phyloP scores from a whole-genome alignment of 2,888 invertebrate species.

The Nudaria mundana region DNA sequence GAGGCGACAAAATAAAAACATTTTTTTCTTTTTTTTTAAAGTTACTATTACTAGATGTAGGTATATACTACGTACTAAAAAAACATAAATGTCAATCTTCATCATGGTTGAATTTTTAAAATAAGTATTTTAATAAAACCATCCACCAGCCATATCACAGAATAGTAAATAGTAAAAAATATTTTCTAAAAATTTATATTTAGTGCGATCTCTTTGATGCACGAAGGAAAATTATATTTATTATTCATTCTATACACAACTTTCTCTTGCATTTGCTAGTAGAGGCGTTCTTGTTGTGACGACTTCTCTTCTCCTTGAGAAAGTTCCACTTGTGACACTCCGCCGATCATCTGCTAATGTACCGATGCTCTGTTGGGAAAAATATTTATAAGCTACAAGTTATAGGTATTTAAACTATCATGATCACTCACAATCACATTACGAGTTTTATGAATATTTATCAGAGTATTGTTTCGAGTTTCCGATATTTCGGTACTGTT shows the following conservation, averaged over 20 bases:
- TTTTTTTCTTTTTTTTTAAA: no score
- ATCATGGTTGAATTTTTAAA: no score
- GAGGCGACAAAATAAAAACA: no score
- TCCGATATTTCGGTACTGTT: no score
- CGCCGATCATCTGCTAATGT: slow-evolving; percentile 66
- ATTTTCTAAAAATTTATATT: slow-evolving; percentile 23
- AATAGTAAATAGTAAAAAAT: slow-evolving; percentile 30
- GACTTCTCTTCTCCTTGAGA: slow-evolving; percentile 81
- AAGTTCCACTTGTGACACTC: slow-evolving; percentile 68
- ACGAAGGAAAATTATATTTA: slow-evolving; percentile 18
- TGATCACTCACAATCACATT: background rate
- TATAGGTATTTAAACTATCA: background rate
- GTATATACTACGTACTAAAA: no score
- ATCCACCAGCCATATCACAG: slow-evolving; percentile 19
- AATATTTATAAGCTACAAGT: background rate
- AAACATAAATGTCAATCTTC: no score
- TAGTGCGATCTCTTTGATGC: slow-evolving; percentile 32
- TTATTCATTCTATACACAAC: slow-evolving; percentile 80
- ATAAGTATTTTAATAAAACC: slow-evolving; percentile 4
- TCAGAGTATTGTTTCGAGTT: no score
- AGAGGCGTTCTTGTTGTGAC: slow-evolving; percentile 87
- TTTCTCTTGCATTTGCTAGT: slow-evolving; percentile 85
- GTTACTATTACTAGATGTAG: no score
- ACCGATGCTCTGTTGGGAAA: slow-evolving; percentile 60
- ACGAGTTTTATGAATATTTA: background rate